Percentiles rank a stretch among this genome's conserved stretches.
These are phyloP conservation scores for Catostylus mosaicus DNA, from an alignment of 30 jellyfish, hydroid and myxozoan genomes.

Conservation along the genomic window DNA sequence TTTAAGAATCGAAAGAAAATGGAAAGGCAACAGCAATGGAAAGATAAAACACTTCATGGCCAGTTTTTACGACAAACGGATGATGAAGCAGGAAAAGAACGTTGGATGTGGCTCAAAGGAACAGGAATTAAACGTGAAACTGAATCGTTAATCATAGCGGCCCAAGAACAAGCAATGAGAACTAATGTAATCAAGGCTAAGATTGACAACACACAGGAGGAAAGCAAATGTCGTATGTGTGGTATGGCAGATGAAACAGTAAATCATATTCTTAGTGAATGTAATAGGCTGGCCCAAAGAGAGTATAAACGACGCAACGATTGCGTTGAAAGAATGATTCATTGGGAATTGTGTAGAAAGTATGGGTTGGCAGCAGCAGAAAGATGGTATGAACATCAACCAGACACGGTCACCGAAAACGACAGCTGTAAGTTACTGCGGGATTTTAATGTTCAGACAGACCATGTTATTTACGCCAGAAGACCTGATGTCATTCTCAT, in stretches of 20 bases:
- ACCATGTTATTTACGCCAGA: conserved; percentile 8
- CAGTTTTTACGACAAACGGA: conserved; percentile 45
- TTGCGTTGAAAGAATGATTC: conserved; percentile 1
- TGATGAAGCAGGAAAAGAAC: conserved; percentile 15
- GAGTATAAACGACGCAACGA: conserved; percentile 7
- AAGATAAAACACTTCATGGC: conserved; percentile 26
- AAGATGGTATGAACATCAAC: conserved; percentile 18
- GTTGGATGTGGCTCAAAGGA: conserved; percentile 7
- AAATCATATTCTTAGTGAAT: conserved; percentile 20
- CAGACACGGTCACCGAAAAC: conserved; percentile 6
- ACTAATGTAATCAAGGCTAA: neutral
- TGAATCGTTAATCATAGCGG: conserved; percentile 20
- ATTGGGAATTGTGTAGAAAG: conserved; percentile 1
- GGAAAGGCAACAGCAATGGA: conserved; percentile 47
- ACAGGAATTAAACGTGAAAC: conserved; percentile 29
- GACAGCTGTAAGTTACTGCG: conserved; percentile 13
- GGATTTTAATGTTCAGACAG: conserved; percentile 7
- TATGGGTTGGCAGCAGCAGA: conserved; percentile 9
- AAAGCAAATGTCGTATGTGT: conserved; percentile 29
- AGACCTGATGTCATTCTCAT: conserved; percentile 1
- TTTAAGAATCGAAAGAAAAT: conserved; percentile 5
- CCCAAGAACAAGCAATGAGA: conserved; percentile 43
- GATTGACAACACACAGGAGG: conserved; percentile 26
- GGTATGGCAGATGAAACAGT: conserved; percentile 45
- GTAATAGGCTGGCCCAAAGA: conserved; percentile 3